These are phyloP conservation scores for Cheilosia vulpina DNA, from an alignment of 2,888 invertebrate genomes.

Conservation along the genomic window DNA sequence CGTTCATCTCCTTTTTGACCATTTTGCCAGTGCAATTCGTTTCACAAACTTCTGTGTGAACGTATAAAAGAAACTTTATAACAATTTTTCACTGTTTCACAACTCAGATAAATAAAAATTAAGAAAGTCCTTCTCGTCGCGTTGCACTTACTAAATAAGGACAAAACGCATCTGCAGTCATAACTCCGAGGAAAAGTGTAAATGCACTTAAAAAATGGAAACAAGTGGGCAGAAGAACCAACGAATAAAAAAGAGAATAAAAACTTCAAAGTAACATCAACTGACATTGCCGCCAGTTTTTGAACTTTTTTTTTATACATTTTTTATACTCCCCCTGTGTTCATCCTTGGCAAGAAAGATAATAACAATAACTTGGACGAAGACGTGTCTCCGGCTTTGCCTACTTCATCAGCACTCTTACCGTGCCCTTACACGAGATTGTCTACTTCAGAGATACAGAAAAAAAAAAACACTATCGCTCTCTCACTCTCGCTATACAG, in stretches of 20 bases:
- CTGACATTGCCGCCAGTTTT: conserved; percentile 67
- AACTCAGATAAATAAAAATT: conserved; percentile 75
- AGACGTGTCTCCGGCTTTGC: conserved; percentile 50
- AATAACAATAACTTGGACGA: conserved; percentile 68
- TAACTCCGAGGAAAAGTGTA: conserved; percentile 58
- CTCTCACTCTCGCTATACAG: background rate
- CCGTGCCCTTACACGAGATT: conserved; percentile 25
- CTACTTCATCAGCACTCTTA: conserved; percentile 48
- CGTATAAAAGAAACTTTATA: conserved; percentile 14
- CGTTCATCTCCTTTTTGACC: conserved; percentile 28
- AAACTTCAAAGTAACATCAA: conserved; percentile 70
- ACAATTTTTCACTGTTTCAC: conserved; percentile 52
- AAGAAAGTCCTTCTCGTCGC: conserved; percentile 26
- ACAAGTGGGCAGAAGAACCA: conserved; percentile 26
- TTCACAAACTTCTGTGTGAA: background rate
- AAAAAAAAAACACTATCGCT: conserved; percentile 6
- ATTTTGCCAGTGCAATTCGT: conserved; percentile 38
- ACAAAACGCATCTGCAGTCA: conserved; percentile 72
- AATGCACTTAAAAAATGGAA: conserved; percentile 68
- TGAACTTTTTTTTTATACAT: conserved; percentile 26
- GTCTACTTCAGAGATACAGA: conserved; percentile 27
- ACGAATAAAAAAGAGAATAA: conserved; percentile 6
- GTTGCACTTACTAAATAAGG: conserved; percentile 48
- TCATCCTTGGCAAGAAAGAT: conserved; percentile 57
- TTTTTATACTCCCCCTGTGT: conserved; percentile 12